phyloP scores from a whole-genome alignment of 1,140 invertebrate species.

The Anagrus nilaparvatae region DNA sequence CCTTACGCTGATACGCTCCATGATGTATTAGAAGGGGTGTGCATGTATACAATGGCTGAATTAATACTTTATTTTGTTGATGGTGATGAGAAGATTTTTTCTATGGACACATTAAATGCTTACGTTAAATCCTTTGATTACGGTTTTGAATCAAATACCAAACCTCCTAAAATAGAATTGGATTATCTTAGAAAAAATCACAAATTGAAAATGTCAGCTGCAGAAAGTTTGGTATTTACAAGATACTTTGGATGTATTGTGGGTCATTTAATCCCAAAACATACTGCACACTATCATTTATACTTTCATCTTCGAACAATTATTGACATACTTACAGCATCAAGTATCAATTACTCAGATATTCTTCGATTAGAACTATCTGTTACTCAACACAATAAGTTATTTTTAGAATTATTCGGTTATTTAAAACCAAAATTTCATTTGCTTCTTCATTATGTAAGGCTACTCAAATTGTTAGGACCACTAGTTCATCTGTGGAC shows the following conservation, averaged over 20 bases:
- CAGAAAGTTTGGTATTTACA: background rate
- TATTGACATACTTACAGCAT: background rate
- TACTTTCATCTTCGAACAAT: background rate
- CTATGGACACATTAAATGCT: background rate
- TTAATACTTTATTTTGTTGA: background rate
- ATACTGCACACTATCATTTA: background rate
- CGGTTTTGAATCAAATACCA: background rate
- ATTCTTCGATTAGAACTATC: background rate
- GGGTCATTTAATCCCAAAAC: background rate
- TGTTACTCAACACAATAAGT: background rate
- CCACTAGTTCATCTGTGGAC: background rate
- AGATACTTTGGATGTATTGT: background rate
- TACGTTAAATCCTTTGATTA: background rate
- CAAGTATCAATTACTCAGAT: background rate
- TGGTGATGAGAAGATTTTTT: background rate
- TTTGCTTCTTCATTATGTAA: background rate
- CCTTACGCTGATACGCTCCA: slow-evolving; percentile 2
- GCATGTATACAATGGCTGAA: background rate
- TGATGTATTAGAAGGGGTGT: slow-evolving; percentile 5
- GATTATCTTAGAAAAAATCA: background rate
- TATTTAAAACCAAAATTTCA: slow-evolving; percentile 4
- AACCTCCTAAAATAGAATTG: too few species aligned
- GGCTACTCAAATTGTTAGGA: background rate
- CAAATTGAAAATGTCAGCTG: background rate
- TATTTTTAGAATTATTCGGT: background rate